Base-by-base conservation (phyloP, 2,888 invertebrate genomes). In the Morpho deidamia region DNA sequence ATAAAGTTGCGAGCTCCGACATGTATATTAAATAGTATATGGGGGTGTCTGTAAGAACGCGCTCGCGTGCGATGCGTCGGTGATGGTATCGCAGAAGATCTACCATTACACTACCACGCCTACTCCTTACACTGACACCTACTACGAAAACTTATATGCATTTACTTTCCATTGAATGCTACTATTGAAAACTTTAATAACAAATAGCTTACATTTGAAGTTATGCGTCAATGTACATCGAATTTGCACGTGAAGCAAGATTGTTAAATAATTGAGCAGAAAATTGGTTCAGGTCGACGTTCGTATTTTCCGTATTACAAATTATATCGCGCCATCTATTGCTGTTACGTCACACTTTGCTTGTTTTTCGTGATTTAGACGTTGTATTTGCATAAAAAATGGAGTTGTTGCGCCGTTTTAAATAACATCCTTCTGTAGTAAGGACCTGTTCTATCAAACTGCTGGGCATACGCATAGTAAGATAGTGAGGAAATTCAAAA, bases 21-120 rank as follows among this genome's bases (percentile, higher is more conserved):
- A 11, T 8, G 33, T 41, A 11, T 11, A 50, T 49, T 50, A 52
- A 50, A 48, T 53, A 55, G 55, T 54, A 59, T 61, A 63, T 60
- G 58, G 63, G 51, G 59, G 61, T 65, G 64, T 63, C 64, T 59
- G 56, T 53, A 48, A 42, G 55, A 53, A 52, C 46, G 48, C 51
- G 55, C 44, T 65, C 59, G 65, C 63, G 63, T 65, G 64, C 60
- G 53, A 56, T 55, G 51, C 51, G 41, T 37, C 47, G 11, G 55
- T 44, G 53, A 50, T 55, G 38, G 23, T 62, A 64, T 65, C 63
- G 58, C 55, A 34, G 11, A 38, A 49, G 53, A 62, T 63, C 65
- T 61, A 56, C 56, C 59, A 62, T 62, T 57, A 58, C 55, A 53
- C 49, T 58, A 51, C 47, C 56, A 58, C 64, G 61, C 63, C 61